phyloP scores from a whole-genome alignment of 1,140 invertebrate genomes.

The Psix sp. region DNA sequence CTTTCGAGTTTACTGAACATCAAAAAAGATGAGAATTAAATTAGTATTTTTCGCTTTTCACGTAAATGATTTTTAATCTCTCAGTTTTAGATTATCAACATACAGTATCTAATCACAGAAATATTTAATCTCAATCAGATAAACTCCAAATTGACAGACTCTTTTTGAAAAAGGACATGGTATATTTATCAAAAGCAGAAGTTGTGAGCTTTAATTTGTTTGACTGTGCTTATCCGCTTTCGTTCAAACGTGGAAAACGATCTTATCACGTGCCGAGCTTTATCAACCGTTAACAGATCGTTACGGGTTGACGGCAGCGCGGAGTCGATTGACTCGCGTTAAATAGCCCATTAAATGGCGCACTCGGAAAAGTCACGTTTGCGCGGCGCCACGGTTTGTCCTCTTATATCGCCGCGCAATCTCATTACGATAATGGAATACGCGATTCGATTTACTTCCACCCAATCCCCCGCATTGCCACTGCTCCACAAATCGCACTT shows the following conservation, averaged over 20 bases:
- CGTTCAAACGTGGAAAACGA: constrained; percentile 38
- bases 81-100: too few species aligned
- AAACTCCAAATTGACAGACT: too few species aligned
- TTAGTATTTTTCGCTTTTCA: too few species aligned
- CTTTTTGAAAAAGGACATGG: too few species aligned
- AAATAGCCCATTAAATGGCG: constrained; percentile 64
- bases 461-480: constrained; percentile 31
- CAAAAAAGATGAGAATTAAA: too few species aligned
- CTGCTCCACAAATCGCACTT: constrained; percentile 16
- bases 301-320: constrained; percentile 53
- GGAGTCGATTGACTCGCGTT: constrained; percentile 61
- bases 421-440: constrained; percentile 63
- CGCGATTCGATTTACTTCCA: constrained; percentile 59
- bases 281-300: constrained; percentile 64
- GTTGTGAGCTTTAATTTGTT: constrained; percentile 25
- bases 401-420: constrained; percentile 53
- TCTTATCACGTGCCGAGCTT: constrained; percentile 52
- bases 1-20: too few species aligned
- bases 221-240: constrained; percentile 7
- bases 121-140: too few species aligned
- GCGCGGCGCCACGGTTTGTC: constrained; percentile 46
- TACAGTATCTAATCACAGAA: too few species aligned
- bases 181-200: constrained; percentile 26
- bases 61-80: too few species aligned
- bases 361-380: constrained; percentile 60